These are phyloP conservation scores for Plectus sambesii DNA, from an alignment of 1,140 invertebrate species.

Conservation along the genomic window DNA sequence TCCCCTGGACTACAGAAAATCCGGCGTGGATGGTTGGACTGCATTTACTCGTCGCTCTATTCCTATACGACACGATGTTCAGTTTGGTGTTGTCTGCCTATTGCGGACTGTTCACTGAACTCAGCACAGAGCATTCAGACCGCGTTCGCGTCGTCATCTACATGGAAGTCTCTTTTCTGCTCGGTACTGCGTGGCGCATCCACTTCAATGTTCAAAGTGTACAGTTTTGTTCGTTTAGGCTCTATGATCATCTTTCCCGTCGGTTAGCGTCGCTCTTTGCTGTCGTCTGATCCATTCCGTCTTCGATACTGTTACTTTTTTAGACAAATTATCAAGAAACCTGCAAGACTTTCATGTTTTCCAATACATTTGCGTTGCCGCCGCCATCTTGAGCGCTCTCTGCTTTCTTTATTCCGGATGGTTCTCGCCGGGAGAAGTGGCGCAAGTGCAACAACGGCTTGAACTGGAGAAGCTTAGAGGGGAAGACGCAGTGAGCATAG, in stretches of 20 bases:
- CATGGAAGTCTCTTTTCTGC: slow-evolving; percentile 39
- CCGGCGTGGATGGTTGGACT: slow-evolving; percentile 41
- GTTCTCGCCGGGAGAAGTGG: slow-evolving; percentile 31
- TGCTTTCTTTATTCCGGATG: slow-evolving; percentile 36
- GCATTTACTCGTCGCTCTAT: slow-evolving; percentile 47
- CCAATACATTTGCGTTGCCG: slow-evolving; percentile 32
- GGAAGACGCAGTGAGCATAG: too few relatives aligned
- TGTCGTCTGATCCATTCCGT: slow-evolving; percentile 18
- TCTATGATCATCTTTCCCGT: too few relatives aligned
- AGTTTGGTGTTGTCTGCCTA: slow-evolving; percentile 48
- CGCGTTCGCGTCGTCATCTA: slow-evolving; percentile 45
- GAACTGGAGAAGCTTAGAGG: too few relatives aligned
- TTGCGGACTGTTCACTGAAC: slow-evolving; percentile 48
- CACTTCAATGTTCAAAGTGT: too few relatives aligned
- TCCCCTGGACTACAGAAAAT: slow-evolving; percentile 44
- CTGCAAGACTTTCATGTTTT: slow-evolving; percentile 42
- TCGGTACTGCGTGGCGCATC: too few relatives aligned
- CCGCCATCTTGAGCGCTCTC: slow-evolving; percentile 36
- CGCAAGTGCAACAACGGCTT: slow-evolving; percentile 15
- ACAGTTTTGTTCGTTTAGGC: too few relatives aligned
- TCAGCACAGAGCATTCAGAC: slow-evolving; percentile 38
- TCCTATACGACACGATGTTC: slow-evolving; percentile 49
- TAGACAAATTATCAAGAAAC: too few relatives aligned
- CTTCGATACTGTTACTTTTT: slow-evolving; percentile 15
- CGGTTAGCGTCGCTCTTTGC: too few relatives aligned